These are phyloP conservation scores for Tor tambroides DNA, from an alignment of 2,113 vertebrate genomes.

Conservation along the genomic window DNA sequence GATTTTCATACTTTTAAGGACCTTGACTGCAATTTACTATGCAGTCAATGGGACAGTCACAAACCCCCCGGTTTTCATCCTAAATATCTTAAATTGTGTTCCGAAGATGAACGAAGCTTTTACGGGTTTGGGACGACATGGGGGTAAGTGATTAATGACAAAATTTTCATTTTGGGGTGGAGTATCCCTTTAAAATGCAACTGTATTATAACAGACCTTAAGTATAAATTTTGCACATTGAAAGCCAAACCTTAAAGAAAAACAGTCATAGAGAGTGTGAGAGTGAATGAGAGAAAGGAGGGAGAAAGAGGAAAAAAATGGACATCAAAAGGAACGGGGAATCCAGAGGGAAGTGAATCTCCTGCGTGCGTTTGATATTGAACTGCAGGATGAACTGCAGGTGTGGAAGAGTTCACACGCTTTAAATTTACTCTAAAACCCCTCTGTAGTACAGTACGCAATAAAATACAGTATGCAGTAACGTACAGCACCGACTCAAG, in stretches of 20 bases:
- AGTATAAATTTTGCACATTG: background rate
- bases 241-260: background rate
- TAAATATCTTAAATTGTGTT: no score
- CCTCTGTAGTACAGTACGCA: background rate
- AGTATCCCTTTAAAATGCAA: no score
- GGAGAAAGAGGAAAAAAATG: conserved; percentile 27
- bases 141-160: no score
- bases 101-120: no score
- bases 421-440: conserved; percentile 28
- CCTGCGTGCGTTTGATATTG: background rate
- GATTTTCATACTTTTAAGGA: no score
- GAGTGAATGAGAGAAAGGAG: conserved; percentile 32
- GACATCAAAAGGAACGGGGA: background rate
- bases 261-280: background rate
- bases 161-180: no score
- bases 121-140: no score
- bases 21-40: no score
- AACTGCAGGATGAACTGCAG: conserved; percentile 27
- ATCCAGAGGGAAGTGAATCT: background rate
- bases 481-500: background rate
- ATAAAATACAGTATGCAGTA: conserved; percentile 25
- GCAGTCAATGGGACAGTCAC: no score
- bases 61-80: no score
- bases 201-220: background rate
- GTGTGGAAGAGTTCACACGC: background rate